These are phyloP conservation scores for Capromys pilorides DNA, from an alignment of 2,797 vertebrate genomes.

Conservation along the genomic window DNA sequence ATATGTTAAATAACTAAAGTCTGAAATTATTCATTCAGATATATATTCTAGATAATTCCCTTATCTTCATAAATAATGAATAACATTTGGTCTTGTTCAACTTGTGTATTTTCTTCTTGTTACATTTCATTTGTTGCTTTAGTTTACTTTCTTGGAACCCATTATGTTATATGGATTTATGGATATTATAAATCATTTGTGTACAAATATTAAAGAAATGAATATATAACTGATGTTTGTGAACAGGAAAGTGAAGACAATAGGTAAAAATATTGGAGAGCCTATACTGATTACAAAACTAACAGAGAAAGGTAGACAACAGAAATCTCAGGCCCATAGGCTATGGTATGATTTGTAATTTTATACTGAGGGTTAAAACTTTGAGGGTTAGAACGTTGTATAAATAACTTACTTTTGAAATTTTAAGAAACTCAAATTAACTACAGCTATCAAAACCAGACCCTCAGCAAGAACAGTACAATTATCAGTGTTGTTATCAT, in stretches of 20 bases:
- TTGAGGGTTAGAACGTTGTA: background rate
- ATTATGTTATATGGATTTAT: background rate
- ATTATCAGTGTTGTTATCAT: background rate
- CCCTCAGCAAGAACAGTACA: background rate
- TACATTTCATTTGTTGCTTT: constrained; percentile 13
- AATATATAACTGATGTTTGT: background rate
- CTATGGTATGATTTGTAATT: background rate
- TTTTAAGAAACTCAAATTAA: background rate
- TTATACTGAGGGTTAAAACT: background rate
- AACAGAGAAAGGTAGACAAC: background rate
- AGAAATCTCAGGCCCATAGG: background rate
- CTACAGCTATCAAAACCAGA: background rate
- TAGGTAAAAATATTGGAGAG: background rate
- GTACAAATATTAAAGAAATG: background rate
- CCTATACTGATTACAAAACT: background rate
- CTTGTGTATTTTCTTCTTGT: constrained; percentile 23
- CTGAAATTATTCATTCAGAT: constrained; percentile 6
- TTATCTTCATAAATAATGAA: constrained; percentile 56
- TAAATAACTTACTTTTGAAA: background rate
- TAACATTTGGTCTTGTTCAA: constrained; percentile 44
- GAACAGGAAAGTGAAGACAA: background rate
- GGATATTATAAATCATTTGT: background rate
- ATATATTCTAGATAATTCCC: background rate
- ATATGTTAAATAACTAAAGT: background rate
- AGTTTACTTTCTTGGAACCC: background rate